Base-by-base conservation (phyloP, 2,797 vertebrate genomes). In the Anabacerthia variegaticeps region DNA sequence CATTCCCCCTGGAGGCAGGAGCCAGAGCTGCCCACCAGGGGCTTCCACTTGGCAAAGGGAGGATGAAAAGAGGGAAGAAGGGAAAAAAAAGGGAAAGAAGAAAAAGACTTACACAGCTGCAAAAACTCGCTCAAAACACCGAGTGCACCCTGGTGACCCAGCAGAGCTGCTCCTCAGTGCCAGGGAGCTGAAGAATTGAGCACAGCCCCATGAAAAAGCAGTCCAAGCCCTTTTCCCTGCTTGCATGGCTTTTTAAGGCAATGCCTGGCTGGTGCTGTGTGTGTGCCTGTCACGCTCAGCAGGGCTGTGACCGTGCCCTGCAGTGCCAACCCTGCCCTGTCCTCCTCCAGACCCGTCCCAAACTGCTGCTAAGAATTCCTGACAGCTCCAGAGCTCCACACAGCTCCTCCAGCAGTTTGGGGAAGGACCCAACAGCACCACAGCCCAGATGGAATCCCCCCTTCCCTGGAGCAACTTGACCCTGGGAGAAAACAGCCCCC, bases 261-360 rank as follows among this genome's bases (percentile, higher is more conserved):
- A 85, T 66, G 21, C 61, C 43, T 1, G 1, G 0, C 20, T 54
- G 32, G 5, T 16, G 37, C 39, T 9, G 26, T 28, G 34, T 4
- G 1, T 56, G 37, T 66, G 62, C 11, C 48, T 48, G 20, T n/a
- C 1, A 3, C n/a, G 1, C 26, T 27, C 3, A 7, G 34, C 43
- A 43, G 37, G 30, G 71, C 52, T 65, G 36, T 19, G 72, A 10
- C 61, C 5, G 1, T 66, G 41, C 26, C 52, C 68, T 12, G 10
- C 9, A 0, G 12, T 30, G 80, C 66, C 76, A 62, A 52, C 46
- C 44, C 37, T 36, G 36, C 36, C 6, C 1, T 15, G 23, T 66
- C 49, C 41, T 6, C 3, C 27, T 56, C 41, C 80, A 85, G 44
- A 9, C 22, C 0, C 0, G 7, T 61, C 68, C 58, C 86, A 62